Evolutionary conservation across 23 tunicate species (phyloP).

Genomic region (Ascidia mentula): DNA sequence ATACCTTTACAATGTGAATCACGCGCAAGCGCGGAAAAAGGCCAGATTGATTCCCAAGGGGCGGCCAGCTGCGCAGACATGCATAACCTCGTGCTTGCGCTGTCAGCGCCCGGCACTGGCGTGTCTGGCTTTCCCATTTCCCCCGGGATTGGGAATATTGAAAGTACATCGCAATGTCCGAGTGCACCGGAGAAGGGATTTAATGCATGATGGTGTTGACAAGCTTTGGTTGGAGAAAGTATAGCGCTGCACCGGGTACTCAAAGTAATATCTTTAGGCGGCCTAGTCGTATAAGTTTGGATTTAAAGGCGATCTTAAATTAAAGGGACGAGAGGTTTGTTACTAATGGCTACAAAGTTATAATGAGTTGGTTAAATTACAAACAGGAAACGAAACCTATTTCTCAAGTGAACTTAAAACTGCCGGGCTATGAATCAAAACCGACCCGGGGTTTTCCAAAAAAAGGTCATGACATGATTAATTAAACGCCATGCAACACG

Average conservation of each 20-base stretch:
- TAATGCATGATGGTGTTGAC: not conserved
- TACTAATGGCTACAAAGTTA: too few relatives aligned
- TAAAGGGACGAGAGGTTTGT: too few relatives aligned
- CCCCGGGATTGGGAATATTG: not conserved
- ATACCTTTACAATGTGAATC: too few relatives aligned
- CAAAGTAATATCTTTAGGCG: too few relatives aligned
- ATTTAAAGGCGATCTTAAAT: too few relatives aligned
- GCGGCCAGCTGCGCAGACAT: not conserved
- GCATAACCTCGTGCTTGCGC: not conserved
- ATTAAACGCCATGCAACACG: not conserved
- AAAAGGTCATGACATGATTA: not conserved
- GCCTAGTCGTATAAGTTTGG: too few relatives aligned
- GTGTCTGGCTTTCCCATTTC: not conserved
- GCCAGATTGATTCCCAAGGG: not conserved
- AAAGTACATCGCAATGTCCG: not conserved
- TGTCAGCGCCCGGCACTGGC: not conserved
- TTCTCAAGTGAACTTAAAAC: not conserved
- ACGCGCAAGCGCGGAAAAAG: not conserved
- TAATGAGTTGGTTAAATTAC: too few relatives aligned
- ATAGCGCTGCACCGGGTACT: too few relatives aligned
- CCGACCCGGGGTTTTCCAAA: not conserved
- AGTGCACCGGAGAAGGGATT: not conserved
- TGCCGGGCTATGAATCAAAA: not conserved
- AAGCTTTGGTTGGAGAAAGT: too few relatives aligned
- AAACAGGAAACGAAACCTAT: too few relatives aligned